Evolutionary conservation across 2,113 vertebrate genomes (phyloP), one percentile per base, ranked within the genome.

Genomic region (Oenanthe melanoleuca): DNA sequence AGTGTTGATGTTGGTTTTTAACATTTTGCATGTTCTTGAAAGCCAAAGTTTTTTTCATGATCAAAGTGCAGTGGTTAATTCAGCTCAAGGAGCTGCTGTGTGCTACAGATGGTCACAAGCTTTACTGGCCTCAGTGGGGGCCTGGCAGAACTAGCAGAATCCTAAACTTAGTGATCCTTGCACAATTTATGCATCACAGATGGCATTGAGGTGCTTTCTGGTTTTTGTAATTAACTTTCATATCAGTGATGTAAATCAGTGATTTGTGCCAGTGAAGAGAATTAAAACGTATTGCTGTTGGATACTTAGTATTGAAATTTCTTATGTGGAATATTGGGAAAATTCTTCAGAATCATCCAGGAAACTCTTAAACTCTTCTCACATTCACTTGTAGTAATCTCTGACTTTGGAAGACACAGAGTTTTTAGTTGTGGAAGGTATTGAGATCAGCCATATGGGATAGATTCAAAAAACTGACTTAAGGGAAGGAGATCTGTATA

Each of bases 1-100:
- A 75, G 64, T 14, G 10, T 11, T 53, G 8, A 12, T 1, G 1
- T 6, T 55, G 8, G 0, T 8, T 34, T 64, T 72, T 14, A 60
- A 55, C 3, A 14, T 57, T 49, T 17, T 45, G 6, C 29, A 10
- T 1, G 0, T 73, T 73, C 8, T 22, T 61, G 40, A 57, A 87
- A 69, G 6, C 5, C 17, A 20, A 53, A 64, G 6, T 18, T 3
- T 69, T 49, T 49, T 45, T 26, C 12, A 9, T 31, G 6, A 8
- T 56, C n/a, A 65, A 87, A 87, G 31, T 25, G 3, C 5, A 49
- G 2, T 18, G 4, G 12, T 52, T 78, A 24, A 18, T 86, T 69
- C 4, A 28, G 28, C 20, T 21, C 31, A 49, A 13, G 9, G 21
- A 56, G 0, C 8, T 57, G 3, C 11, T 14, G 0, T 42, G 79